phyloP scores from a whole-genome alignment of 2,113 vertebrate species.

The Sinocyclocheilus anshuiensis region DNA sequence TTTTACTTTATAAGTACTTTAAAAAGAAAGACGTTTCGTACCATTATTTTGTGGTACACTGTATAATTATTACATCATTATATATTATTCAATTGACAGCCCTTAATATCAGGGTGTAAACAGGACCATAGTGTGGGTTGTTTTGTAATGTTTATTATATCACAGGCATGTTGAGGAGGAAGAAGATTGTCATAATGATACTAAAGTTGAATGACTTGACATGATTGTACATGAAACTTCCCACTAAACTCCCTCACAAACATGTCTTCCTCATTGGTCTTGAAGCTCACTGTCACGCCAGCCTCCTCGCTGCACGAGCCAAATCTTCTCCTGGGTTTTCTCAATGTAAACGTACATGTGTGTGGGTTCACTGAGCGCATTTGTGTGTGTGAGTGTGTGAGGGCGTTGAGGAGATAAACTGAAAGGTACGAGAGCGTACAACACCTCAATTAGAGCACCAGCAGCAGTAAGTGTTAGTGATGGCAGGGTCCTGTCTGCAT shows the following conservation, averaged over 20 bases:
- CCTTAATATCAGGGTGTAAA: neutral
- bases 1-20: neutral
- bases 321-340: slow-evolving; percentile 11
- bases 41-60: neutral
- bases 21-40: neutral
- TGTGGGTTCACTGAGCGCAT: neutral
- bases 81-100: neutral
- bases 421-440: neutral
- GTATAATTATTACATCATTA: neutral
- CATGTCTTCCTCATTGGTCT: slow-evolving; percentile 1
- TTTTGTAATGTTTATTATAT: slow-evolving; percentile 21
- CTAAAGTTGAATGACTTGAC: slow-evolving; percentile 2
- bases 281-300: neutral
- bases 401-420: neutral
- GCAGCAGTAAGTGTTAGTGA: slow-evolving; percentile 15
- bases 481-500: neutral
- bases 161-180: slow-evolving; percentile 10
- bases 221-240: slow-evolving; percentile 10
- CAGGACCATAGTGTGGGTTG: neutral
- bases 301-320: slow-evolving; percentile 17
- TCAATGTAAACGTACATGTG: neutral
- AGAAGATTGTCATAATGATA: slow-evolving; percentile 5
- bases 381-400: neutral
- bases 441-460: slow-evolving; percentile 11
- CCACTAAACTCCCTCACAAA: slow-evolving; percentile 42